Evolutionary conservation across 2,888 invertebrate genomes (phyloP), one percentile per base, ranked within the genome.

Genomic region (Deilephila porcellus): DNA sequence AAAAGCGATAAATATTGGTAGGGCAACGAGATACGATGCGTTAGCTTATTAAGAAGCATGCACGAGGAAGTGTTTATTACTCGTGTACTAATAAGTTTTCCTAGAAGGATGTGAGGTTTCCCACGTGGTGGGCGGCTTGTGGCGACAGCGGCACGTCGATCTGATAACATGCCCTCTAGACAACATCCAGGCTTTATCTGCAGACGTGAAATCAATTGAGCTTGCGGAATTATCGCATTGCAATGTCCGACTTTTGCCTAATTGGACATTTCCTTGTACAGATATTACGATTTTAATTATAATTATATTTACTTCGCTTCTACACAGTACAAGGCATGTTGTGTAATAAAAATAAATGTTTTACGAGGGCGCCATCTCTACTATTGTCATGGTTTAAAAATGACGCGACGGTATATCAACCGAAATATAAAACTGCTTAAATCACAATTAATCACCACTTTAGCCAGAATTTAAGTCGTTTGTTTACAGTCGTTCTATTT

Each of bases 391-490:
- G 82, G 82, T 86, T 88, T 88, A 86, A 88, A 90, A 89, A 90
- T 91, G 90, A 88, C 86, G 87, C 86, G 87, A 85, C 88, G 78
- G 85, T 87, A 90, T 87, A 89, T 91, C 90, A 91, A 91, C 90
- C 91, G 87, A 91, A 89, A 90, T 91, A 91, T 91, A 91, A 91
- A 91, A 90, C 85, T 90, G 88, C 92, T 93, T 90, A 93, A 91
- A 91, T 89, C 89, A 89, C 91, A 88, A 94, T 94, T 94, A 93
- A 94, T 94, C 93, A 93, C 91, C 90, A 89, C 86, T 92, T 91
- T 88, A 87, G 86, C 84, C 82, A 78, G 83, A 83, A 84, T 80
- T 78, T 77, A 78, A 80, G 83, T 83, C 80, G 78, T 85, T 82
- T 80, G 67, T 76, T 59, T 76, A 72, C 60, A 74, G 29, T 14